Percentiles rank a stretch among this genome's conserved stretches.
phyloP scores from a whole-genome alignment of 2,113 vertebrate species.

The Pteruthius melanotis region DNA sequence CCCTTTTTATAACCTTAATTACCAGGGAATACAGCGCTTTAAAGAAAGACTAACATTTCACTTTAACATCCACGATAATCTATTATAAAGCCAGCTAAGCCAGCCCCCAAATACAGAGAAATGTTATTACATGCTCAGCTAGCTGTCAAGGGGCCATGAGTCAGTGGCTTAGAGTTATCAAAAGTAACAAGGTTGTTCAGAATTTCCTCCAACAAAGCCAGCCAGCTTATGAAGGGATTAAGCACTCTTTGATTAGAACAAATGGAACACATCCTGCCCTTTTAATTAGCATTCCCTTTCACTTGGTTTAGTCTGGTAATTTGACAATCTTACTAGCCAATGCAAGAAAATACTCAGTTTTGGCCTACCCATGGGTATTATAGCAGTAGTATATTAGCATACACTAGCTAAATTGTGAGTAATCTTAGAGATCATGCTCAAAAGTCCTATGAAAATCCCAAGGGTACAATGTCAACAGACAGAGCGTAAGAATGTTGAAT shows the following conservation, averaged over 20 bases:
- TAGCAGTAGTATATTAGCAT: not conserved
- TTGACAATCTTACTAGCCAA: conserved; percentile 58
- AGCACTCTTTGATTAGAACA: conserved; percentile 80
- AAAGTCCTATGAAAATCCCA: conserved; percentile 56
- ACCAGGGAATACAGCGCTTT: conserved; percentile 71
- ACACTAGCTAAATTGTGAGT: conserved; percentile 22
- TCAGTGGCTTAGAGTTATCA: conserved; percentile 83
- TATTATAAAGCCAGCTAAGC: conserved; percentile 83
- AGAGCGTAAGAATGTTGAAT: conserved; percentile 46
- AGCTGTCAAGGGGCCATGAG: conserved; percentile 79
- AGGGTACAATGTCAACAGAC: conserved; percentile 40
- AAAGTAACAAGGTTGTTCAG: conserved; percentile 83
- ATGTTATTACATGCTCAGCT: conserved; percentile 82
- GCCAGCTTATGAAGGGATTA: conserved; percentile 79
- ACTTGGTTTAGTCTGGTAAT: conserved; percentile 60
- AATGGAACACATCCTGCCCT: conserved; percentile 74
- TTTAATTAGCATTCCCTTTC: conserved; percentile 74
- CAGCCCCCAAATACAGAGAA: conserved; percentile 81
- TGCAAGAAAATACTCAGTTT: conserved; percentile 27
- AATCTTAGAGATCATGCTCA: conserved; percentile 44
- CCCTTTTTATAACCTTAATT: conserved; percentile 81
- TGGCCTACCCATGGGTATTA: not conserved
- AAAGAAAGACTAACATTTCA: conserved; percentile 82
- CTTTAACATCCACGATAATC: conserved; percentile 82
- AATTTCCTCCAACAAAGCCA: conserved; percentile 79